Evolutionary conservation across 2,888 invertebrate genomes (phyloP), one percentile per base, ranked within the genome.

Genomic region (Beris chalybata): DNA sequence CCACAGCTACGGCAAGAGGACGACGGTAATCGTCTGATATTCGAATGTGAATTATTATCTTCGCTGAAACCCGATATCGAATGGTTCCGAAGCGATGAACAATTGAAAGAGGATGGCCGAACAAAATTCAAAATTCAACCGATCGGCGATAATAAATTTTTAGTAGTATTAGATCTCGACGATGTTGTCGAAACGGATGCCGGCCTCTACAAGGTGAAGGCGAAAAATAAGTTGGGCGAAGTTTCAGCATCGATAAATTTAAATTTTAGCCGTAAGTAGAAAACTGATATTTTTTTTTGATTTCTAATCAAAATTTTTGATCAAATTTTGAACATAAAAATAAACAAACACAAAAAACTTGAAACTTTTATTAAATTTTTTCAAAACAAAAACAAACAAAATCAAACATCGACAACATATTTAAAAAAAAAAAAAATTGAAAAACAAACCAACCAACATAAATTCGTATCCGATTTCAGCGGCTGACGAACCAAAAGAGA

Each of bases 191-290:
- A 95, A 86, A 89, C 90, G 73, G 95, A 96, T 82, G 95, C 95
- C 76, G 96, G 96, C 81, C 89, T 95, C 74, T 98, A 97, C 85
- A 94, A 95, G 84, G 95, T 96, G 81, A 94, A 93, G 84, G 95
- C 95, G 75, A 95, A 94, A 84, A 97, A 95, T 83, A 93, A 93
- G 84, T 93, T 93, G 86, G 97, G 97, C 79, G 96, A 97, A 87
- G 95, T 96, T 80, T 92, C 95, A 77, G 95, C 95, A 75, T 95
- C 95, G 78, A 95, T 96, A 82, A 96, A 95, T 81, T 89, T 97
- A 82, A 97, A 97, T 86, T 95, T 97, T 82, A 95, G 94, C 85
- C 96, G 97, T 97, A 84, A 93, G 95, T 93, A 12, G 50, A 59
- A 53, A 57, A 64, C 50, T 59, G n/a, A 22, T 45, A 55, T 55